Evolutionary conservation across 2,888 invertebrate species (phyloP), one percentile per base, ranked within the genome.

Genomic region (Anthoptus insignis): DNA sequence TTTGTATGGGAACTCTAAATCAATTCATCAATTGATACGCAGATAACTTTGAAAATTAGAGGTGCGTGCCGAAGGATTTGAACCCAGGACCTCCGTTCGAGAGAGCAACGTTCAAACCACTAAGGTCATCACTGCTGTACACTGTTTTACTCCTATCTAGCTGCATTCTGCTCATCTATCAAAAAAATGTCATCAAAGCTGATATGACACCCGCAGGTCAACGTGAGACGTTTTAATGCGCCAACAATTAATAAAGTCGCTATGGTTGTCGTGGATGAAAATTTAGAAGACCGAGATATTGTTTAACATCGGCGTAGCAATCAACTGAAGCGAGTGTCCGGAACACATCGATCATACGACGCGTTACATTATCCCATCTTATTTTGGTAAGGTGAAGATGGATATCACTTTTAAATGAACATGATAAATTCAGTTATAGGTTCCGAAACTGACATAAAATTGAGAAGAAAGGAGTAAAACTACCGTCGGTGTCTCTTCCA

Each of bases 141-240:
- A n/a, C n/a, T n/a, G n/a, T n/a, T n/a, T n/a, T n/a, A n/a, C n/a
- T n/a, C n/a, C n/a, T n/a, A n/a, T n/a, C n/a, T n/a, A n/a, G n/a
- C n/a, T n/a, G n/a, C n/a, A n/a, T n/a, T n/a, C n/a, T n/a, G n/a
- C n/a, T n/a, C n/a, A n/a, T n/a, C n/a, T n/a, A 59, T 63, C 71
- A 73, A 47, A 73, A 75, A 70, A 66, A 72, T 71, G 61, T 75
- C 50, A 72, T 73, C 58, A 69, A 66, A 73, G 73, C 71, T 21
- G 65, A 49, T 61, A 50, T 49, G 24, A 74, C 71, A 73, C 76
- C 79, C 74, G 74, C 72, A 68, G 81, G 78, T 70, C 76, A 79
- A 64, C 81, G 80, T 60, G 42, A 71, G 81, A 73, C 78, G 80
- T 80, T 84, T 78, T 72, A 81, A 84, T 72, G 80, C 79, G 65